Conservation (phyloP, 2,888 invertebrate genomes). For the Nomada goodeniana region DNA sequence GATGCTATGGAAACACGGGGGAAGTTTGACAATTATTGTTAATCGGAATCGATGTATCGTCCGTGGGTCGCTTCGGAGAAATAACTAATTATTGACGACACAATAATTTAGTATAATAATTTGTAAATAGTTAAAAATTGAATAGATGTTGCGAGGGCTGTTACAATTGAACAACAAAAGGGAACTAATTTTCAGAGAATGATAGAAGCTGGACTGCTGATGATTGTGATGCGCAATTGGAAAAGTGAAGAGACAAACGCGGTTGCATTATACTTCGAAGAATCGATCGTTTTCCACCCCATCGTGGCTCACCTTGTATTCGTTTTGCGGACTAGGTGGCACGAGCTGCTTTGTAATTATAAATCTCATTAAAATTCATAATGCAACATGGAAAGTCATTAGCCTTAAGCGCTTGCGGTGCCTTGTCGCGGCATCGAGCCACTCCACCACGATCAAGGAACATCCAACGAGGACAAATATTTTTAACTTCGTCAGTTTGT, state of each 20-base stretch:
- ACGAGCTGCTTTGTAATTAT: slow-evolving; percentile 77
- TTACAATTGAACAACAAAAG: neutral
- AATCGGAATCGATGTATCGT: no score
- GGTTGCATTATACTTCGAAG: neutral
- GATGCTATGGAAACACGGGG: no score
- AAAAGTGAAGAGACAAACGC: no score
- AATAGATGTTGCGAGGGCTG: no score
- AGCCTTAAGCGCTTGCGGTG: slow-evolving; percentile 65
- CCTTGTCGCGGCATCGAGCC: slow-evolving; percentile 35
- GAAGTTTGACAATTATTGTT: no score
- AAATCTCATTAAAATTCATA: slow-evolving; percentile 82
- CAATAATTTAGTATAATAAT: no score
- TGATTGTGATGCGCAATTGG: no score
- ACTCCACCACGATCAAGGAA: slow-evolving; percentile 25
- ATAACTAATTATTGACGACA: no score
- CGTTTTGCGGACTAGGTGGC: slow-evolving; percentile 40
- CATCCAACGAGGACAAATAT: slow-evolving; percentile 33
- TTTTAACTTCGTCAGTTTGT: slow-evolving; percentile 5
- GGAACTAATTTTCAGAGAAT: neutral
- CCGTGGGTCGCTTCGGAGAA: no score
- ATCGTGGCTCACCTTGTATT: slow-evolving; percentile 22
- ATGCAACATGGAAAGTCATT: slow-evolving; percentile 77
- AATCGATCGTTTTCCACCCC: slow-evolving; percentile 28
- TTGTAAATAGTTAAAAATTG: no score
- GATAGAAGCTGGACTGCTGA: no score